Evolutionary conservation across 2,888 invertebrate genomes (phyloP).

Genomic region (Lasioglossum leucozonium): DNA sequence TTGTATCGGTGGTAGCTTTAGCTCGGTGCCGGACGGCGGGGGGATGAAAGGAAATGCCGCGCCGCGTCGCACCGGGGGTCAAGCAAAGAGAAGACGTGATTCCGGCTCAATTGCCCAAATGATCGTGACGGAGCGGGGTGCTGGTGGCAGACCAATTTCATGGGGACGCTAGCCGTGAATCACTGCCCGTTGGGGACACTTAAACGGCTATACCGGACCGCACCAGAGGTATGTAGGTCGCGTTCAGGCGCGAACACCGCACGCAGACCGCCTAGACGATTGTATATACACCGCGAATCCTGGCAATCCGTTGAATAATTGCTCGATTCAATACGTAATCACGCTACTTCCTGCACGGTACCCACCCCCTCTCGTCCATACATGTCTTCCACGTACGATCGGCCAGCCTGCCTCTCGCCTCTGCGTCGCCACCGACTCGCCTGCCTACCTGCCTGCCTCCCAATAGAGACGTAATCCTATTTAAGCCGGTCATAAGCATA

Average conservation of each 20-base stretch:
- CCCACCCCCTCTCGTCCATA: constrained; percentile 26
- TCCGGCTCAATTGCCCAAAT: constrained; percentile 59
- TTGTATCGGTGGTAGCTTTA: neutral
- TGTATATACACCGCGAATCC: constrained; percentile 64
- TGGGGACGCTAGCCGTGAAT: constrained; percentile 73
- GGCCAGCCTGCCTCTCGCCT: constrained; percentile 36
- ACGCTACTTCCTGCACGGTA: constrained; percentile 74
- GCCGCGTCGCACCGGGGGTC: neutral
- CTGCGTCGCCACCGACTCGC: constrained; percentile 3
- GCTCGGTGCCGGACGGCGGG: neutral
- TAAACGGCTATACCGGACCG: constrained; percentile 60
- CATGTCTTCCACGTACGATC: constrained; percentile 40
- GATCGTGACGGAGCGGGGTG: constrained; percentile 47
- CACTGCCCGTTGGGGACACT: constrained; percentile 75
- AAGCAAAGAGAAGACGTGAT: constrained; percentile 26
- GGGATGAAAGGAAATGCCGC: neutral
- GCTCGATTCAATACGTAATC: constrained; percentile 79
- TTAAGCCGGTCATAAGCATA: constrained; percentile 68
- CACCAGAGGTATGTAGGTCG: constrained; percentile 42
- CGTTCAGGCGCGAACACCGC: constrained; percentile 38
- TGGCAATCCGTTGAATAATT: constrained; percentile 78
- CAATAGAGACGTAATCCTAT: constrained; percentile 67
- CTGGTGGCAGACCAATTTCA: constrained; percentile 75
- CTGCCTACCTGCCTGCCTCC: constrained; percentile 38
- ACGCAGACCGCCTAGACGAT: constrained; percentile 56